Evolutionary conservation across 1,140 invertebrate genomes (phyloP), one percentile per base, ranked within the genome.

Genomic region (Eriosoma lanigerum): DNA sequence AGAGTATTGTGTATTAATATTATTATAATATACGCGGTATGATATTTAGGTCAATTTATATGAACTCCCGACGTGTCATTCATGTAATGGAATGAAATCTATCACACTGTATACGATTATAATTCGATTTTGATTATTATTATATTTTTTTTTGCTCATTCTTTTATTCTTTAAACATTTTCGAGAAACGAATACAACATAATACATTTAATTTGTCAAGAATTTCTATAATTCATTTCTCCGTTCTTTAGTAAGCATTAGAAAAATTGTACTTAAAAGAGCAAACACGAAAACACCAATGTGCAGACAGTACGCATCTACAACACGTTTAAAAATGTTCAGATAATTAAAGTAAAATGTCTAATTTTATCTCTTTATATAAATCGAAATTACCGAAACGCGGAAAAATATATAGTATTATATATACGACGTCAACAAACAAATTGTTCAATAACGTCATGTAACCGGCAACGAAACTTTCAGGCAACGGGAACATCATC

Each of bases 371-470:
- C n/a, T n/a, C n/a, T n/a, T n/a, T n/a, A n/a, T n/a, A n/a, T 38
- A 8, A 38, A 38, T 38, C 32, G 32, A 8, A 1, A 12, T 62
- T 78, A 78, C 75, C 75, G 44, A 78, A 62, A 19, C 17, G 26
- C 1, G 75, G 73, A 48, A 4, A 78, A 1, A 60, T 6, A 19
- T 78, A 78, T 1, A 78, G 19, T 17, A 29, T 13, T 8, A 48
- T 0, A 9, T 78, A 78, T 6, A 48, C 32, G 1, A 44, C n/a
- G 6, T 60, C 44, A 0, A 62, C 13, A 6, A 78, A 78, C 52
- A 78, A 1, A 13, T 78, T 78, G 17, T 62, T 78, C 24, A 62
- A 13, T 21, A 60, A 12, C 17, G 75, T 78, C 75, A 78, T 78
- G 24, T 48, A 78, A 3, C 38, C 75, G 0, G 54, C 56, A 1